Evolutionary conservation across 1,140 invertebrate genomes (phyloP).

Genomic region (Holotrichia oblita): DNA sequence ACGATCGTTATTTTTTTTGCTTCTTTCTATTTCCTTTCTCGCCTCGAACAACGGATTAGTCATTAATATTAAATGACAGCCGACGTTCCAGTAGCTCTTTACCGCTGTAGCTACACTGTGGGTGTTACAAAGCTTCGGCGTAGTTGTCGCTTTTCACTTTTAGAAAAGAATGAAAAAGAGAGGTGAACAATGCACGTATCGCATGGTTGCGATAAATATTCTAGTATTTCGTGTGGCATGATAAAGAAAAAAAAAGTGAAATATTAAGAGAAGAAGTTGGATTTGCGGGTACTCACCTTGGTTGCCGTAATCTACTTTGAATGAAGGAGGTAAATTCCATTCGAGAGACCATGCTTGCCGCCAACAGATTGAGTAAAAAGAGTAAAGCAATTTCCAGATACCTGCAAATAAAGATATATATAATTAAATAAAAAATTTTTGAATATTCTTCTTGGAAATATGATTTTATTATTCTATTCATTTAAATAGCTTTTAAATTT

Average conservation of each 20-base stretch:
- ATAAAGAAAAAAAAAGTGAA: not conserved
- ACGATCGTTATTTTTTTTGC: not conserved
- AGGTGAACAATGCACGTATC: not conserved
- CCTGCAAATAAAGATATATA: not conserved
- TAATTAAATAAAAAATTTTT: not conserved
- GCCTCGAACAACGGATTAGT: constrained; percentile 16
- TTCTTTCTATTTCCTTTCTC: too few species aligned
- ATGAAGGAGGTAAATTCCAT: constrained; percentile 15
- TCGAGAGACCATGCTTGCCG: not conserved
- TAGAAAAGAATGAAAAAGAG: not conserved
- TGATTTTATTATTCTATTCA: too few species aligned
- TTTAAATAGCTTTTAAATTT: too few species aligned
- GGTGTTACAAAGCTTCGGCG: not conserved
- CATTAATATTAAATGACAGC: constrained; percentile 33
- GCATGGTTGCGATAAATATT: constrained; percentile 10
- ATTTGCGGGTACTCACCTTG: not conserved
- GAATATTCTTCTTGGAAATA: not conserved
- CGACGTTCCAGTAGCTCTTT: constrained; percentile 19
- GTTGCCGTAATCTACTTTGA: constrained; percentile 25
- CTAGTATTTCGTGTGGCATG: not conserved
- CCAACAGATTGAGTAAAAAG: not conserved
- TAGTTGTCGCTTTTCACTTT: constrained; percentile 4
- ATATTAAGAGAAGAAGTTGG: not conserved
- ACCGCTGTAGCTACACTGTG: not conserved
- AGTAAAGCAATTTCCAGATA: not conserved